A percentile compares a stretch with the other conserved stretches of the same genome.
phyloP scores from a whole-genome alignment of 30 jellyfish, hydroid and myxozoan species.

The Sanderia malayensis region DNA sequence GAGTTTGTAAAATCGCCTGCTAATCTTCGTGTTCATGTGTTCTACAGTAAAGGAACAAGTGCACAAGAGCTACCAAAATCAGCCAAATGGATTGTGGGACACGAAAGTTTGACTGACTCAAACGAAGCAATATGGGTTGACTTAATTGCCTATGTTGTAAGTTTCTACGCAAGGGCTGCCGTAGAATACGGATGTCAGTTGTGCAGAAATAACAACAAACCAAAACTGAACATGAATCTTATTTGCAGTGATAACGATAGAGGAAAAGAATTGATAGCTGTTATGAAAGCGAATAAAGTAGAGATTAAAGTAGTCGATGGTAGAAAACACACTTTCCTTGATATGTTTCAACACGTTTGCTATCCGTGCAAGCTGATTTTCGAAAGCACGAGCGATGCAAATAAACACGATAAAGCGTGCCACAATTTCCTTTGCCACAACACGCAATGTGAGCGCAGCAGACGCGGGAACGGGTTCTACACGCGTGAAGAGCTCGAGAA shows the following conservation, averaged over 20 bases:
- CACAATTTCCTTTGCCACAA: constrained; percentile 83
- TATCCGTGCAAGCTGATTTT: constrained; percentile 66
- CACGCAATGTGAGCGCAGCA: constrained; percentile 84
- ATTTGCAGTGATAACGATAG: constrained; percentile 60
- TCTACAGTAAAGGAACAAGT: constrained; percentile 33
- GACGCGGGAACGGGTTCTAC: constrained; percentile 86
- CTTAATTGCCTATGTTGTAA: constrained; percentile 63
- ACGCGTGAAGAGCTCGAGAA: constrained; percentile 71
- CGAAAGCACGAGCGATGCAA: constrained; percentile 44
- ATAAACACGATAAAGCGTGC: constrained; percentile 51
- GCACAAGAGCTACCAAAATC: constrained; percentile 26
- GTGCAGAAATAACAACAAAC: constrained; percentile 4
- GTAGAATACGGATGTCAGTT: constrained; percentile 18
- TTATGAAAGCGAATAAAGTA: constrained; percentile 69
- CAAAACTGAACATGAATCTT: constrained; percentile 34
- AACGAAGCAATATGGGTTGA: constrained; percentile 86
- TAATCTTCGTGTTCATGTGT: constrained; percentile 39
- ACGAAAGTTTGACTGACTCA: constrained; percentile 74
- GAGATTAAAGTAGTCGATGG: constrained; percentile 53
- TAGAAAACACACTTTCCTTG: constrained; percentile 56
- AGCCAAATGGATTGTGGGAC: constrained; percentile 55
- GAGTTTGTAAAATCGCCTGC: constrained; percentile 13
- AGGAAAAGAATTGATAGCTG: constrained; percentile 64
- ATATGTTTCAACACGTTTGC: constrained; percentile 76
- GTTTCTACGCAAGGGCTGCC: constrained; percentile 67